phyloP scores from a whole-genome alignment of 2,888 invertebrate genomes.

The Rhagonycha lutea region DNA sequence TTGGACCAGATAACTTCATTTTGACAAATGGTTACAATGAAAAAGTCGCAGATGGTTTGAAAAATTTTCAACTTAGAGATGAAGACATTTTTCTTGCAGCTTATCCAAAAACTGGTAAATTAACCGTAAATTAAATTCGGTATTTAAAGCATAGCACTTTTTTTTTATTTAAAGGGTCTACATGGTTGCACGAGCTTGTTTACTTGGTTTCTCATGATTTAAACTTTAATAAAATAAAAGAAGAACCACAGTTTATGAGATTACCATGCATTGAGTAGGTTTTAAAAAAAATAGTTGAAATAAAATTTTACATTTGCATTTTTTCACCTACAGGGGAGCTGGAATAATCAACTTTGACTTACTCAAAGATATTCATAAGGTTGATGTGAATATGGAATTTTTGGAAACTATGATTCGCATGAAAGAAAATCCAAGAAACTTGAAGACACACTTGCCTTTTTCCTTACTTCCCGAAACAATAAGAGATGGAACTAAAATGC shows the following conservation, averaged over 20 bases:
- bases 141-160: not conserved
- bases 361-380: not conserved
- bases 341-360: not conserved
- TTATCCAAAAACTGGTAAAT: conserved; percentile 61
- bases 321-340: not conserved
- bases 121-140: conserved; percentile 10
- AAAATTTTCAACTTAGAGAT: conserved; percentile 55
- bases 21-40: not conserved
- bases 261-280: conserved; percentile 72
- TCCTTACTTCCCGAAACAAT: conserved; percentile 61
- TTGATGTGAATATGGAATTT: not conserved
- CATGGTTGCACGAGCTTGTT: conserved; percentile 78
- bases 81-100: conserved; percentile 61
- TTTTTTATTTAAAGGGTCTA: conserved; percentile 62
- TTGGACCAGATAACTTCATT: not conserved
- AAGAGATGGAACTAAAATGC: conserved; percentile 49
- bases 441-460: conserved; percentile 68
- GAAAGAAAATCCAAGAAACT: conserved; percentile 57
- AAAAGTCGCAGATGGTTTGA: conserved; percentile 45
- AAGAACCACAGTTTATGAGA: conserved; percentile 58
- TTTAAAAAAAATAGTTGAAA: not conserved
- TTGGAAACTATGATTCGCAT: not conserved
- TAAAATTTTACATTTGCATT: not conserved
- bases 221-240: conserved; percentile 62
- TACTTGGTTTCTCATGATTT: conserved; percentile 69